Base-by-base conservation (phyloP, 2,113 vertebrate species). In the Oncorhynchus gorbuscha region DNA sequence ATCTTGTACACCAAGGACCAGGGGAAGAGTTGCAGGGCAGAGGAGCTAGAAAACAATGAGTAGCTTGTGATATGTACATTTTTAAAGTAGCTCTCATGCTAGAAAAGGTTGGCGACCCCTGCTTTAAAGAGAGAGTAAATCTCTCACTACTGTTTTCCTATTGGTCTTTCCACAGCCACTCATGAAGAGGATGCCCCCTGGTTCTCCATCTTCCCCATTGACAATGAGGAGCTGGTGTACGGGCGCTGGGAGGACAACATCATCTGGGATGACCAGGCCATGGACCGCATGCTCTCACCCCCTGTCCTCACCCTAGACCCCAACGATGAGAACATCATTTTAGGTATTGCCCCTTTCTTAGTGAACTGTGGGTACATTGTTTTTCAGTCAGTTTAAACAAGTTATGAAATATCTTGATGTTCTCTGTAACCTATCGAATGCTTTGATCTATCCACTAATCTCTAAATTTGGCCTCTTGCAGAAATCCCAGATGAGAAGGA, bases 401-500 rank as follows among this genome's bases (percentile, higher is more conserved):
- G 55, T 7, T 58, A 4, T 58, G 55, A 26, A 11, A 11, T 22
- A 13, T 22, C 1, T 64, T 64, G 22, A 64, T 64, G 62, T 9
- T 26, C 62, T 20, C 9, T 45, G 39, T 45, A 45, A 45, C 9
- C 9, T 22, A 9, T 65, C 4, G 9, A 65, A 35, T 69, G 32
- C 3, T 5, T 20, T 12, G 5, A 4, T 22, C n/a, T 13, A 26
- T 8, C 22, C n/a, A 49, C 39, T 5, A 39, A 24, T 18, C 14
- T 59, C 51, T 59, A 13, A 20, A 32, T 26, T 26, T 78, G 24
- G 79, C 20, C 79, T 1, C 48, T 71, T 86, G 28, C 75, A 99
- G 98, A 98, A 92, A 98, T 99, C 82, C 97, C 98, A 0, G 97
- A 98, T 92, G 98, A 99, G 86, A 99, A 99, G 82, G 97, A 99